Base-by-base conservation (phyloP, 2,113 vertebrate genomes). In the Sinocyclocheilus rhinocerous region DNA sequence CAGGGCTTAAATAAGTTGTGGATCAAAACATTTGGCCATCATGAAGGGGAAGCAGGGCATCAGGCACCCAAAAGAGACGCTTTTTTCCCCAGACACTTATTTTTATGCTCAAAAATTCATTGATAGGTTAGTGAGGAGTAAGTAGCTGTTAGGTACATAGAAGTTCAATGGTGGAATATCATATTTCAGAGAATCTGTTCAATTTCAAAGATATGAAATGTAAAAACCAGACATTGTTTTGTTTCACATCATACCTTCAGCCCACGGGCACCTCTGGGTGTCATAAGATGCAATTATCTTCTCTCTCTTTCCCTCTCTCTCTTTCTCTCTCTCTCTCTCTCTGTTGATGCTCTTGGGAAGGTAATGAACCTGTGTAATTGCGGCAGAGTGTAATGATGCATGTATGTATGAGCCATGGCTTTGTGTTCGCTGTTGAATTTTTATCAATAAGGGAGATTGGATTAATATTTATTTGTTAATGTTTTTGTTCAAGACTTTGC, bases 1-100 rank as follows among this genome's bases (percentile, higher is more conserved):
- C 92, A 95, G 92, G 90, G 90, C 91, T 94, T 94, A 94, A 95
- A 96, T 95, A 94, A 95, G 94, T 91, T 91, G 94, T 93, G 93
- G 93, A 96, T 96, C 94, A 96, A 97, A 97, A 95, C 93, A 95
- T 96, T 95, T 96, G 94, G 96, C 96, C 94, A 93, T 91, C 91
- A 93, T 93, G 91, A 94, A 94, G 94, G 92, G 94, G 95, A 84
- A 93, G 90, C 92, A 94, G 92, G 90, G 91, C 91, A 81, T 81
- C 45, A 52, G 50, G 13, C 50, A 52, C 50, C 50, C 29, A 33
- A 33, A 33, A 33, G 29, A 33, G 29, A 33, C 29, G 3, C 2
- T 33, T 33, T 33, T 33, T 33, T 33, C 29, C 12, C 4, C 20
- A 69, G 16, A 3, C 39, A 15, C 36, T 33, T 33, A 33, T 81